Conservation (phyloP, 2,113 vertebrate genomes). For the Pyxicephalus adspersus region DNA sequence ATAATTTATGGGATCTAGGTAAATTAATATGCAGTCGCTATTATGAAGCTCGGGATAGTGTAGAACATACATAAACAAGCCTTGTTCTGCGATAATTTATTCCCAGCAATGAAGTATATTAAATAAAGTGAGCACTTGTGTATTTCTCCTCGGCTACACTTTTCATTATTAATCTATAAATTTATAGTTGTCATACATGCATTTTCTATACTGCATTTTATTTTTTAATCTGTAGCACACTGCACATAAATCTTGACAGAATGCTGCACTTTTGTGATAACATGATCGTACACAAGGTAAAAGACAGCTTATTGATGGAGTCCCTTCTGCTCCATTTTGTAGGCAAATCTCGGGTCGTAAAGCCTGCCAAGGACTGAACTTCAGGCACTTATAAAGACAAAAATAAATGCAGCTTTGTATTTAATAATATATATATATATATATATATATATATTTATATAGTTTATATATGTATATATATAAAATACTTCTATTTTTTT, state of each 20-base stretch:
- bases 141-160: slow-evolving; percentile 70
- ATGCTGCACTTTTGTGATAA: too few relatives aligned
- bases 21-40: slow-evolving; percentile 84
- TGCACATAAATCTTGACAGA: background rate
- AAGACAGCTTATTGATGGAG: too few relatives aligned
- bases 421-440: too few relatives aligned
- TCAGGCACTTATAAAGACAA: too few relatives aligned
- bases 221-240: slow-evolving; percentile 51
- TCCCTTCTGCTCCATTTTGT: too few relatives aligned
- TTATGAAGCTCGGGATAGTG: slow-evolving; percentile 75
- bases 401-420: too few relatives aligned
- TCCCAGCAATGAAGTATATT: slow-evolving; percentile 79
- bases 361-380: too few relatives aligned
- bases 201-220: slow-evolving; percentile 56
- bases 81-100: slow-evolving; percentile 84
- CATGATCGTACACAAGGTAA: too few relatives aligned
- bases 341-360: too few relatives aligned
- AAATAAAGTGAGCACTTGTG: slow-evolving; percentile 77
- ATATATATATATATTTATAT: too few relatives aligned
- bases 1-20: slow-evolving; percentile 83
- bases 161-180: slow-evolving; percentile 79
- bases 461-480: too few relatives aligned
- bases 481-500: too few relatives aligned
- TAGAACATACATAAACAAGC: slow-evolving; percentile 80
- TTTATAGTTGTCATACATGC: slow-evolving; percentile 72